A percentile compares a stretch with the other conserved stretches of the same genome.
Evolutionary conservation across 2,113 vertebrate genomes (phyloP).

Genomic region (Cephalopterus ornatus): DNA sequence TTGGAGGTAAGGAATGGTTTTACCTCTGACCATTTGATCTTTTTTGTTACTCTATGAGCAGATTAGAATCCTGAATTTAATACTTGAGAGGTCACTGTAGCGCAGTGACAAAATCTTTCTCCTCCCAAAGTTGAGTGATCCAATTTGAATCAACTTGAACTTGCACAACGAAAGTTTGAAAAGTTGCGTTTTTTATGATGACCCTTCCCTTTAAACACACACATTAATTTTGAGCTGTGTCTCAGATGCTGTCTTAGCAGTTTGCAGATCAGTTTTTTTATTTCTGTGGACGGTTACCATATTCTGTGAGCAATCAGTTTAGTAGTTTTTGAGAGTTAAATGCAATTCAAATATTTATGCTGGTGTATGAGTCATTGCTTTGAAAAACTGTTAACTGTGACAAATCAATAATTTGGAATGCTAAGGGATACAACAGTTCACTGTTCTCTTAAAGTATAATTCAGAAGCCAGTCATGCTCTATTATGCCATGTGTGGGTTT

Average conservation of each 20-base stretch:
- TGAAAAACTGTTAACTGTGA: not conserved
- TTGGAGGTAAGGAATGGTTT: not conserved
- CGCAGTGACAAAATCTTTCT: not conserved
- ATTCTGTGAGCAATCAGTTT: not conserved
- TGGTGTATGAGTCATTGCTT: not conserved
- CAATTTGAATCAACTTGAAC: not conserved
- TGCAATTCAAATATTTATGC: not conserved
- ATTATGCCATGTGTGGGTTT: not conserved
- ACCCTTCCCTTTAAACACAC: not conserved
- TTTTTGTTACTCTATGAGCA: not conserved
- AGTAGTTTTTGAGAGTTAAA: slow-evolving; percentile 17
- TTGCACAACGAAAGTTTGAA: not conserved
- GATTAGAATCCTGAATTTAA: not conserved
- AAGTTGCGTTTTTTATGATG: slow-evolving; percentile 9
- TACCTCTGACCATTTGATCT: not conserved
- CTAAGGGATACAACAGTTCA: not conserved
- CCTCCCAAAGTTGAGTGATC: not conserved
- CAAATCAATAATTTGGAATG: not conserved
- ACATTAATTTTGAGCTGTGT: slow-evolving; percentile 13
- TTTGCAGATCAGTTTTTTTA: not conserved
- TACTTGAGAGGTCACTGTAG: not conserved
- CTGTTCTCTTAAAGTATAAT: not conserved
- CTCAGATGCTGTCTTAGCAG: slow-evolving; percentile 25
- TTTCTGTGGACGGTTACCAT: not conserved
- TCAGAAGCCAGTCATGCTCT: not conserved